These are phyloP conservation scores for Apis cerana DNA, from an alignment of 1,140 invertebrate species.

Conservation along the genomic window DNA sequence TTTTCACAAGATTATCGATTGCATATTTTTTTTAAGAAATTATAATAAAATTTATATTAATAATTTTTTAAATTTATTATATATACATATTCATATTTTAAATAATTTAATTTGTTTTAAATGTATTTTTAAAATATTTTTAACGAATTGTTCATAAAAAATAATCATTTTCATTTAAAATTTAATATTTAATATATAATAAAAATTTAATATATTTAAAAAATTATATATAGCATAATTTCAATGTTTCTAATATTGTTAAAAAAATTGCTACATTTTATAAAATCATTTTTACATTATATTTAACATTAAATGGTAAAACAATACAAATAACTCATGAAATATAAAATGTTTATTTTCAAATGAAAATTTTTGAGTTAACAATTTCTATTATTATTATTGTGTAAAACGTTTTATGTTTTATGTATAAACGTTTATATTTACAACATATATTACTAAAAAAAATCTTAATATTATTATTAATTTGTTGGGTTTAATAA, in stretches of 20 bases:
- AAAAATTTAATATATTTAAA: neutral
- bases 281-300: neutral
- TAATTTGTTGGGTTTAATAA: constrained; percentile 33
- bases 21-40: neutral
- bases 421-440: constrained; percentile 62
- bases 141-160: too few species aligned
- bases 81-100: neutral
- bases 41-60: neutral
- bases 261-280: neutral
- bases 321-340: constrained; percentile 22
- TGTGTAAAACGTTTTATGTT: neutral
- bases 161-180: too few species aligned
- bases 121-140: too few species aligned
- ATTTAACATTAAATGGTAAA: neutral
- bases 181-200: too few species aligned
- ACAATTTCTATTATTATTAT: constrained; percentile 57
- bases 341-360: constrained; percentile 44
- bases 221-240: too few species aligned
- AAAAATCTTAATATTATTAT: constrained; percentile 44
- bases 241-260: neutral
- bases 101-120: neutral
- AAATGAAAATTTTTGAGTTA: constrained; percentile 41
- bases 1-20: constrained; percentile 15
- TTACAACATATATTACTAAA: constrained; percentile 64
- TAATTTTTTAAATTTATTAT: neutral